A percentile compares a stretch with the other conserved stretches of the same genome.
Evolutionary conservation across 2,888 invertebrate genomes (phyloP).

Genomic region (Perdita meconis): DNA sequence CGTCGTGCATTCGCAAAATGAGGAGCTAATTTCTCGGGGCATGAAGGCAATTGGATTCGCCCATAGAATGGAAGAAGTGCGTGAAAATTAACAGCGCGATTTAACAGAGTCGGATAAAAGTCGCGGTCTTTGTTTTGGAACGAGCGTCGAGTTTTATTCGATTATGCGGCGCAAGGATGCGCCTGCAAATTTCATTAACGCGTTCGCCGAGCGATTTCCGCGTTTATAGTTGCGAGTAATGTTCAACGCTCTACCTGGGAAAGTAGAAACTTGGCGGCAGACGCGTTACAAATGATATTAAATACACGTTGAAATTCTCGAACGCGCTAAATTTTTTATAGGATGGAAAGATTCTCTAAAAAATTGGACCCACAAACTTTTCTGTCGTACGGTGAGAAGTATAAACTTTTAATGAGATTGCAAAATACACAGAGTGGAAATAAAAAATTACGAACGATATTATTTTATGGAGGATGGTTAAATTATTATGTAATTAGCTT

Average conservation of each 20-base stretch:
- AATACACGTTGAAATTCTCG: not conserved
- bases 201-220: too few species aligned
- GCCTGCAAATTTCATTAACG: conserved; percentile 15
- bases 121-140: not conserved
- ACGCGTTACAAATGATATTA: not conserved
- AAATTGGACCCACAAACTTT: not conserved
- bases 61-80: not conserved
- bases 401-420: too few species aligned
- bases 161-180: not conserved
- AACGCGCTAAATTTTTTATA: not conserved
- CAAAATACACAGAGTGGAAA: too few species aligned
- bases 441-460: too few species aligned
- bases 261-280: not conserved
- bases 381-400: too few species aligned
- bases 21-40: not conserved
- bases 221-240: not conserved
- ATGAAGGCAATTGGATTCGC: not conserved
- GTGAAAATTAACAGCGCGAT: not conserved
- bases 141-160: not conserved
- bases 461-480: too few species aligned
- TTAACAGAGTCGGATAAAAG: not conserved
- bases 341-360: not conserved
- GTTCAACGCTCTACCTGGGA: not conserved
- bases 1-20: not conserved
- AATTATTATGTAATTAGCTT: too few species aligned